Conservation (phyloP, 2,113 vertebrate genomes). For the Promerops cafer region DNA sequence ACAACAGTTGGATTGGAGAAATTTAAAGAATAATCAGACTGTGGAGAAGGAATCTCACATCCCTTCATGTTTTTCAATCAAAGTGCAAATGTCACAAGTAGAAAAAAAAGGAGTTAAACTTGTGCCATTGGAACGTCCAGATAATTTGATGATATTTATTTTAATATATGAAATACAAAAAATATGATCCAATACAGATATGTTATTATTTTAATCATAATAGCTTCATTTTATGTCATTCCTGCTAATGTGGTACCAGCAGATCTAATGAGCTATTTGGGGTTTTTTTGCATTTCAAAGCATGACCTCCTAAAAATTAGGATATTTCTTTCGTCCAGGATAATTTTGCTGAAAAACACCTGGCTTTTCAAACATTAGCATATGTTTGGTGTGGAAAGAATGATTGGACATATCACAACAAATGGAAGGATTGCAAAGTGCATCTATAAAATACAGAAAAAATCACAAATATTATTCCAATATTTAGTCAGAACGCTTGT, state of each 20-base stretch:
- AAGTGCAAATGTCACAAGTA: background rate
- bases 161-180: background rate
- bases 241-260: background rate
- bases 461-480: background rate
- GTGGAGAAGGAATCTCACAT: background rate
- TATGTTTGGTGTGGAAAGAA: conserved; percentile 13
- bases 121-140: background rate
- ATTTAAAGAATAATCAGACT: background rate
- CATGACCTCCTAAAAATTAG: conserved; percentile 7
- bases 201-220: conserved; percentile 19
- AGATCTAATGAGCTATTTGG: conserved; percentile 24
- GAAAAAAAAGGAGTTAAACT: background rate
- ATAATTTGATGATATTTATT: background rate
- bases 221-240: background rate
- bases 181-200: background rate
- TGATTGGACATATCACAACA: background rate
- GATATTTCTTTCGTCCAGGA: background rate
- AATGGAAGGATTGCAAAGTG: background rate
- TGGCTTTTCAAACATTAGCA: conserved; percentile 14
- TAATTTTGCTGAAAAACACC: background rate
- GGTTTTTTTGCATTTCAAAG: conserved; percentile 47
- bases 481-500: background rate
- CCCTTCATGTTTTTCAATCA: background rate
- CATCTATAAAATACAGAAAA: background rate
- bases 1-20: background rate